Conservation (phyloP, 2,113 vertebrate species). For the Chroicocephalus ridibundus region DNA sequence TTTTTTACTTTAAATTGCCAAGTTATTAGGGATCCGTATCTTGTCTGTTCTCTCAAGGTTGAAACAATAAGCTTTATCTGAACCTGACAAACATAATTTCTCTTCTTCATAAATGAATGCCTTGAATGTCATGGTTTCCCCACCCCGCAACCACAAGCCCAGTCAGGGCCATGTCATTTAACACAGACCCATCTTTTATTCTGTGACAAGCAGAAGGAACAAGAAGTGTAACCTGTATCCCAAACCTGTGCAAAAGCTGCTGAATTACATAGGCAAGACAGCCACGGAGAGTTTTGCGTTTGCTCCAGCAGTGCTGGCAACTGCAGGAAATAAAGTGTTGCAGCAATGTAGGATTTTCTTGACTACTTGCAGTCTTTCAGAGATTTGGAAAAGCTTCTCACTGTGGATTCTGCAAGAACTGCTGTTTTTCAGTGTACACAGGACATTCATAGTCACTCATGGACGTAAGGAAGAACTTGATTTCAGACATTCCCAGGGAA, state of each 20-base stretch:
- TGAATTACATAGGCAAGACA: neutral
- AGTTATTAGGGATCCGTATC: conserved; percentile 13
- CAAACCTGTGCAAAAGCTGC: neutral
- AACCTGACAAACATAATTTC: conserved; percentile 32
- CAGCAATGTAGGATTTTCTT: neutral
- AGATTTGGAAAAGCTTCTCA: neutral
- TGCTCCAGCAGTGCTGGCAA: neutral
- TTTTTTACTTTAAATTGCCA: neutral
- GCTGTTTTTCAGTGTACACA: neutral
- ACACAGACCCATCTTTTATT: conserved; percentile 21
- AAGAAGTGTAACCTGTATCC: neutral
- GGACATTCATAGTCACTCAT: neutral
- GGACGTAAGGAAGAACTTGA: neutral
- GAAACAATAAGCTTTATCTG: conserved; percentile 52
- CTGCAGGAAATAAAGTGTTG: neutral
- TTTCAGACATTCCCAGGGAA: neutral
- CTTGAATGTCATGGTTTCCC: conserved; percentile 11
- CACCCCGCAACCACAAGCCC: neutral
- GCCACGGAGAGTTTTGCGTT: neutral
- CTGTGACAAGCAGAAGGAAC: conserved; percentile 13
- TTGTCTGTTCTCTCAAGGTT: conserved; percentile 23
- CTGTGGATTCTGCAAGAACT: neutral
- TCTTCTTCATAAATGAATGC: conserved; percentile 25
- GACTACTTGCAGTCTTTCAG: neutral
- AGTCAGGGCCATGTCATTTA: conserved; percentile 34